Evolutionary conservation across 2,797 vertebrate genomes (phyloP).

Genomic region (Arctocebus calabarensis): DNA sequence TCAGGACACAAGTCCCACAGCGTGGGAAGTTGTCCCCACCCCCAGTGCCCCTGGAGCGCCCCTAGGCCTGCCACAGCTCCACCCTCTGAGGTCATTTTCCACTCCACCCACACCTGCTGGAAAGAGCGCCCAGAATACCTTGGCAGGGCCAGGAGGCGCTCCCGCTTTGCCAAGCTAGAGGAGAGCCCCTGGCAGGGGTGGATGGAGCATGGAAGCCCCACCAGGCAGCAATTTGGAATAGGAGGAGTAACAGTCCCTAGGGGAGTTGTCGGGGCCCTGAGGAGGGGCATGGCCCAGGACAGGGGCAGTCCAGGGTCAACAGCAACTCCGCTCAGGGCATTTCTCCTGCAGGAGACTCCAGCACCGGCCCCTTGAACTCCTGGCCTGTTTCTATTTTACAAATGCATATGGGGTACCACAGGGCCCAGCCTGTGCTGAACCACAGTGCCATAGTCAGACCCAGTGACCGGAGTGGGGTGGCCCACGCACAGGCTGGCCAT

Average conservation of each 20-base stretch:
- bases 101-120: slow-evolving; percentile 48
- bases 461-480: background rate
- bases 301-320: background rate
- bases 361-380: too few relatives aligned
- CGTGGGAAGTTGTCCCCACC: background rate
- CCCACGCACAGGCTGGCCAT: background rate
- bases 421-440: rapidly evolving
- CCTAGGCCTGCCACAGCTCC: slow-evolving; percentile 6
- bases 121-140: slow-evolving; percentile 48
- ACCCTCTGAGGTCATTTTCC: slow-evolving; percentile 77
- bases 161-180: slow-evolving; percentile 56
- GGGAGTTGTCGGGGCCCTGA: background rate
- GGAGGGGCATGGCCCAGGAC: too few relatives aligned
- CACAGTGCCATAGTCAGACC: too few relatives aligned
- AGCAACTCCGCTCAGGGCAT: background rate
- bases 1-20: background rate
- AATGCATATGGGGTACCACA: rapidly evolving
- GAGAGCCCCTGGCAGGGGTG: background rate
- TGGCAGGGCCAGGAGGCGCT: background rate
- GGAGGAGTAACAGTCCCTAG: background rate
- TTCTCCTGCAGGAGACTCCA: rapidly evolving
- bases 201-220: slow-evolving; percentile 7
- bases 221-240: slow-evolving; percentile 55
- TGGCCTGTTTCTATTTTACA: rapidly evolving
- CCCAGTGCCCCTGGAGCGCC: background rate